Evolutionary conservation across 2,113 vertebrate species (phyloP), one percentile per base, ranked within the genome.

Genomic region (Chloroceryle aenea): DNA sequence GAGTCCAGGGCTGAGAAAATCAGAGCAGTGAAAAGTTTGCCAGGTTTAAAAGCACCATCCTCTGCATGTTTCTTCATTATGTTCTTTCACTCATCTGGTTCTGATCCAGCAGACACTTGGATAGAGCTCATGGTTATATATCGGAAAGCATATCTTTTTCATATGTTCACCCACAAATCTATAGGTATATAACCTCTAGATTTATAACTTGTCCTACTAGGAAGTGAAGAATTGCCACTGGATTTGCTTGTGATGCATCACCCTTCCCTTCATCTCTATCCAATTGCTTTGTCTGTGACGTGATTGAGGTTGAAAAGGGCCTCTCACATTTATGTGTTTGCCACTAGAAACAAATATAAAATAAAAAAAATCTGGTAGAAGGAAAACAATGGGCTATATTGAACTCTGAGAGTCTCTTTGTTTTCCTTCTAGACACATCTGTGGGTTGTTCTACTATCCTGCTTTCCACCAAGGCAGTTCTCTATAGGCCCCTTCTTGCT

Each of bases 331-430:
- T 77, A 21, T 90, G 43, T 66, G 38, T 38, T 38, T 90, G 79
- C 52, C 82, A 77, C 43, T 86, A 88, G 72, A 88, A 96, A 90
- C 26, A 88, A 96, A 93, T 14, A 81, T 11, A 83, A 87, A 94
- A 89, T 43, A 45, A 80, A 81, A 92, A 92, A 87, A 80, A 45
- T 2, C 5, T 71, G 12, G 38, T 86, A 36, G 61, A 88, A 72
- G 48, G 43, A 95, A 95, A 90, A 94, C 90, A 96, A 89, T 93
- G 56, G 40, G 19, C 30, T 89, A 91, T 64, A 75, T 85, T 91
- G 52, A 85, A 19, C 32, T 88, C 76, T 36, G 21, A 61, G 25
- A 92, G 26, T 20, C 66, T 90, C 79, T 95, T 88, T 87, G 59
- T 88, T 90, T 93, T 88, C 36, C 42, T 91, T 90, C 75, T 93